phyloP scores from a whole-genome alignment of 2,888 invertebrate genomes.

The Dione juno region DNA sequence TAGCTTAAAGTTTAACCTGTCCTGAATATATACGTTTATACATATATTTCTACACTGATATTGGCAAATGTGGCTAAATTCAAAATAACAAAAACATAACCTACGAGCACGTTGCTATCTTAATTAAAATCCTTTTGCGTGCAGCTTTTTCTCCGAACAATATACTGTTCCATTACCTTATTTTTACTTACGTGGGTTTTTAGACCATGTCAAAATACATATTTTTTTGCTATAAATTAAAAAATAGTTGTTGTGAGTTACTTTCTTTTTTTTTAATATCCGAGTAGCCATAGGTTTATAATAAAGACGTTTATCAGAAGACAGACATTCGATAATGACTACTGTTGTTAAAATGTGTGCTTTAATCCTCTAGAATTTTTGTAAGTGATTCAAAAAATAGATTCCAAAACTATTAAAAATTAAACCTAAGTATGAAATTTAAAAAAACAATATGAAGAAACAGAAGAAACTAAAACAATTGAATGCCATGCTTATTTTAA shows the following conservation, averaged over 20 bases:
- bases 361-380: no score
- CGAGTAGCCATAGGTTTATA: no score
- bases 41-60: neutral
- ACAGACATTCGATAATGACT: no score
- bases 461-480: neutral
- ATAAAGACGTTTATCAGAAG: no score
- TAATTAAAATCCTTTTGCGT: conserved; percentile 20
- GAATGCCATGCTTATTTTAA: no score
- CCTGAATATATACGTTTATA: neutral
- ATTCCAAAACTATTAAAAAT: no score
- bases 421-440: no score
- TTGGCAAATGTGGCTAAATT: neutral
- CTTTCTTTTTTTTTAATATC: no score
- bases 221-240: no score
- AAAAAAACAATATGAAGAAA: neutral
- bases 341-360: no score
- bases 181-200: neutral
- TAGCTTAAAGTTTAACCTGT: neutral
- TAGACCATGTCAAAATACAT: neutral
- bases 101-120: conserved; percentile 3
- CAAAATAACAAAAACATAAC: conserved; percentile 8
- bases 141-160: conserved; percentile 8
- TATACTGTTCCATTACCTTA: neutral
- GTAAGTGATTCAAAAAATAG: no score
- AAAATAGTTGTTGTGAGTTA: no score